phyloP scores from a whole-genome alignment of 2,888 invertebrate genomes.

The Leptogaster cylindrica region DNA sequence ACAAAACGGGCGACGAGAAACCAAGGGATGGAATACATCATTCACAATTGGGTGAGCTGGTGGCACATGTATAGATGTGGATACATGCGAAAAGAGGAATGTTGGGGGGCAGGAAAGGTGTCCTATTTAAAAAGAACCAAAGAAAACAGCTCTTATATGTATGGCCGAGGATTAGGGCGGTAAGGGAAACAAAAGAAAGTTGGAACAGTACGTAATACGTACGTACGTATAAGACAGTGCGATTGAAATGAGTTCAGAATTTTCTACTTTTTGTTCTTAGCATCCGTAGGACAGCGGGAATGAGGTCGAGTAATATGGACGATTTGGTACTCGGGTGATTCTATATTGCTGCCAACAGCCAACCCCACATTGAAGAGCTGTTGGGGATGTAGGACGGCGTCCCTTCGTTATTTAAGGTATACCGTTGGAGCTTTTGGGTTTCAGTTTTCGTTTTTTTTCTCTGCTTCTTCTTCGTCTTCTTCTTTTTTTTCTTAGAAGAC shows the following conservation, averaged over 20 bases:
- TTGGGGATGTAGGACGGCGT: slow-evolving; percentile 7
- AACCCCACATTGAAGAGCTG: no score
- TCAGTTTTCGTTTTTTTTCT: no score
- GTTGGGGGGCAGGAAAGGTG: slow-evolving; percentile 29
- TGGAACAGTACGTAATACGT: neutral
- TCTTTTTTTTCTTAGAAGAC: slow-evolving; percentile 21
- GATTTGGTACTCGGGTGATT: neutral
- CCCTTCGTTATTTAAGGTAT: slow-evolving; percentile 31
- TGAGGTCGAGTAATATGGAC: neutral
- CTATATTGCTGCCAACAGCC: slow-evolving; percentile 20
- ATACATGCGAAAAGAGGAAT: neutral
- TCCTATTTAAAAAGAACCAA: slow-evolving; percentile 39
- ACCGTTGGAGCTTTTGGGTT: slow-evolving; percentile 15
- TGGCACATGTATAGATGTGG: slow-evolving; percentile 15
- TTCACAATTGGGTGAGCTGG: slow-evolving; percentile 17
- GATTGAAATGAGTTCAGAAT: slow-evolving; percentile 35
- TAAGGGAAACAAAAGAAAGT: neutral
- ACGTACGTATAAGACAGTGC: slow-evolving; percentile 30
- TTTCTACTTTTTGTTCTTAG: slow-evolving; percentile 26
- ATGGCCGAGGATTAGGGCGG: neutral
- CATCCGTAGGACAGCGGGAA: neutral
- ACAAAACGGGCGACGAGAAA: slow-evolving; percentile 32
- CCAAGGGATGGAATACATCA: slow-evolving; percentile 37
- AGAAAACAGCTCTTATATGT: slow-evolving; percentile 33
- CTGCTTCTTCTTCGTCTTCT: no score